Conservation (phyloP, 2,888 invertebrate genomes). For the Coelopa pilipes region DNA sequence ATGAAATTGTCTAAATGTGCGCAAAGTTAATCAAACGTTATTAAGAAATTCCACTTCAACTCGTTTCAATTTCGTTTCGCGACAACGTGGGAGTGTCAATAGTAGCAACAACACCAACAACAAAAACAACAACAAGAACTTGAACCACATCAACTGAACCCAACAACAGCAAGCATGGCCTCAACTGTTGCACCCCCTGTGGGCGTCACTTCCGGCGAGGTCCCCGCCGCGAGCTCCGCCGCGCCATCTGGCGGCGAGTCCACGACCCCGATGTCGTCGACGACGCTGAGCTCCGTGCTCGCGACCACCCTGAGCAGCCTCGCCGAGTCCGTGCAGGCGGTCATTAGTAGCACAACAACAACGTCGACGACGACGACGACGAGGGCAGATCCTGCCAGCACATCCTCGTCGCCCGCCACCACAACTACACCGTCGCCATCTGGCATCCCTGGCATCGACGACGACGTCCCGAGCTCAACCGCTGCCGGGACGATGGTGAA, state of each 20-base stretch:
- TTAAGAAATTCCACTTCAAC: conserved; percentile 32
- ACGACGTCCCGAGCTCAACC: conserved; percentile 6
- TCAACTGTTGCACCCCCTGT: conserved; percentile 40
- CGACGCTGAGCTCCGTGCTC: conserved; percentile 39
- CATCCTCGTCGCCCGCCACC: conserved; percentile 1
- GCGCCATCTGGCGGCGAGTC: conserved; percentile 26
- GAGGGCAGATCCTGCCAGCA: conserved; percentile 10
- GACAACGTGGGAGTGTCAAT: conserved; percentile 1
- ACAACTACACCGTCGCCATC: neutral
- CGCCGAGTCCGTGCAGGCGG: conserved; percentile 46
- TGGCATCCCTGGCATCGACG: neutral
- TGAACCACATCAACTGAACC: neutral
- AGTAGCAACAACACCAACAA: neutral
- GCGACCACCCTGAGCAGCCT: conserved; percentile 1
- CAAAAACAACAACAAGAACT: neutral
- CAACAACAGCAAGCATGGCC: conserved; percentile 48
- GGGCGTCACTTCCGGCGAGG: neutral
- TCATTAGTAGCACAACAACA: conserved; percentile 54
- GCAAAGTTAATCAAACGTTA: conserved; percentile 53
- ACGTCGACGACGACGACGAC: conserved; percentile 23
- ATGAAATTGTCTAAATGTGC: conserved; percentile 33
- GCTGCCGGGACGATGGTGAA: conserved; percentile 47
- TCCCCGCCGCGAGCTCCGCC: neutral
- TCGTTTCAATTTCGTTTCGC: conserved; percentile 20
- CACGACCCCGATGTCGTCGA: conserved; percentile 38